Conservation (phyloP, 2,797 vertebrate species). For the Danio choprae region DNA sequence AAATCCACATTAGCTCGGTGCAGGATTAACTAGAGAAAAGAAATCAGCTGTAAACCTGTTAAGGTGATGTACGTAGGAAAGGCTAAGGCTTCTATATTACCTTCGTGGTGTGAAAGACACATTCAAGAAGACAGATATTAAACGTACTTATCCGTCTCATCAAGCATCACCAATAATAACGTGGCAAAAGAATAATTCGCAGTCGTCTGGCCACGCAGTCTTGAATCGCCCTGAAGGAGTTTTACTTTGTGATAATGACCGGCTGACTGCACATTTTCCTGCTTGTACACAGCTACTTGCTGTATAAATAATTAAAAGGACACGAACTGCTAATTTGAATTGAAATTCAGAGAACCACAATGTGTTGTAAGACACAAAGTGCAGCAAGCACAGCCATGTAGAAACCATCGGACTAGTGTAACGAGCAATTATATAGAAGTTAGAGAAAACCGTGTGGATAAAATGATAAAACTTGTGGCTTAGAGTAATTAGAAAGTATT, state of each 20-base stretch:
- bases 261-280: constrained; percentile 15
- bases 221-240: constrained; percentile 8
- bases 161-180: constrained; percentile 28
- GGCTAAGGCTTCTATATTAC: constrained; percentile 28
- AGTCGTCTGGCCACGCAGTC: neutral
- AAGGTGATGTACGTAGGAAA: constrained; percentile 59
- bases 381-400: constrained; percentile 6
- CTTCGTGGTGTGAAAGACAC: constrained; percentile 31
- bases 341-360: constrained; percentile 9
- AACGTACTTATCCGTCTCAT: neutral
- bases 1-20: constrained; percentile 71
- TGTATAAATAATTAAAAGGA: constrained; percentile 37
- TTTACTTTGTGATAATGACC: constrained; percentile 29
- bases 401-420: constrained; percentile 10
- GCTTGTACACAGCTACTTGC: constrained; percentile 29
- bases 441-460: neutral
- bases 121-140: neutral
- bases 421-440: neutral
- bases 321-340: constrained; percentile 23
- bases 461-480: neutral
- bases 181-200: neutral
- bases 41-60: constrained; percentile 65
- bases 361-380: constrained; percentile 12
- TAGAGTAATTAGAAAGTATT: neutral
- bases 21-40: constrained; percentile 67